phyloP scores from a whole-genome alignment of 2,888 invertebrate genomes.

The Drosophila mulleri region DNA sequence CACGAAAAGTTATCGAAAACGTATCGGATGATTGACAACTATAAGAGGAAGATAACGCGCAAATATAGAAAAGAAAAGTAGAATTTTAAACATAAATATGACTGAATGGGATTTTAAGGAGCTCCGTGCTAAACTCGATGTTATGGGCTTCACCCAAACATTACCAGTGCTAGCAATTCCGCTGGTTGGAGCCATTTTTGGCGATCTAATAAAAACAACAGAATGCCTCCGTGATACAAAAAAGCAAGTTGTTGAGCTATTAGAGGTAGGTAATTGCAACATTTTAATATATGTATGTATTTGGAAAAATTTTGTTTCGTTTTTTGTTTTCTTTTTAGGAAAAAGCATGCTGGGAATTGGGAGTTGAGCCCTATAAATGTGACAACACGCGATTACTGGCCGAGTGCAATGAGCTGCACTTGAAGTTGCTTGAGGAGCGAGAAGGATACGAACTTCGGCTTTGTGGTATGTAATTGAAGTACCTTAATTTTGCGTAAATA shows the following conservation, averaged over 20 bases:
- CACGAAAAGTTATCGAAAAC: slow-evolving; percentile 27
- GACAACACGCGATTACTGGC: slow-evolving; percentile 91
- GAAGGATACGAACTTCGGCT: slow-evolving; percentile 88
- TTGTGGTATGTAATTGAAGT: slow-evolving; percentile 83
- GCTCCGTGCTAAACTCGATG: slow-evolving; percentile 90
- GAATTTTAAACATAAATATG: slow-evolving; percentile 42
- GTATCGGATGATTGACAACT: slow-evolving; percentile 12
- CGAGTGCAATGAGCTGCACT: slow-evolving; percentile 91
- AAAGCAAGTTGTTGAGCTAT: slow-evolving; percentile 89
- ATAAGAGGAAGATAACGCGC: slow-evolving; percentile 46
- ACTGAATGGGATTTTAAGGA: slow-evolving; percentile 82
- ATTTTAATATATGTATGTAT: no score
- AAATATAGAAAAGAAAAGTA: slow-evolving; percentile 17
- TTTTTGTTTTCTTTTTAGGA: slow-evolving; percentile 86
- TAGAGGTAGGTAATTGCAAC: slow-evolving; percentile 86
- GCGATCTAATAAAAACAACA: slow-evolving; percentile 95
- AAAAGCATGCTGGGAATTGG: slow-evolving; percentile 89
- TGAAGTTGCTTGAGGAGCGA: slow-evolving; percentile 88
- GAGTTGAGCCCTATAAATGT: slow-evolving; percentile 92
- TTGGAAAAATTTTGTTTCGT: neutral
- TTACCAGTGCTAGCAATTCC: slow-evolving; percentile 91
- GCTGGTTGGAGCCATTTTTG: slow-evolving; percentile 91
- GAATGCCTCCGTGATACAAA: slow-evolving; percentile 94
- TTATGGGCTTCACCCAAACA: slow-evolving; percentile 92
- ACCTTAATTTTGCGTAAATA: neutral